A percentile compares a stretch with the other conserved stretches of the same genome.
Conservation (phyloP, 2,797 vertebrate genomes). For the Pyrrhura leucotis region DNA sequence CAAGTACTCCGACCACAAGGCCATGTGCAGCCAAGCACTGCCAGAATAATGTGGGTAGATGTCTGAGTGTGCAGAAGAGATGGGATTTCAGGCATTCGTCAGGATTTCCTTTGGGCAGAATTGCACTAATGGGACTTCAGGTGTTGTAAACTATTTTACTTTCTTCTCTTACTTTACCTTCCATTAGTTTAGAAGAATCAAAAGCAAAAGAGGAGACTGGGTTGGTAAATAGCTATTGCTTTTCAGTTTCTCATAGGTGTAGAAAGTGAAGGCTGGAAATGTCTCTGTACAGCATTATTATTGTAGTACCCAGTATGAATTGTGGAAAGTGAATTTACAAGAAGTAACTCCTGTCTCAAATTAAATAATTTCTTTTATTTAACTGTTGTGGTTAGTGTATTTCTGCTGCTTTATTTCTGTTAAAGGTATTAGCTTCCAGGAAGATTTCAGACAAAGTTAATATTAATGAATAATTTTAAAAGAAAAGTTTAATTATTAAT, state of each 20-base stretch:
- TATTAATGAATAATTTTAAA: slow-evolving; percentile 45
- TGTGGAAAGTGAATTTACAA: slow-evolving; percentile 11
- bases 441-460: slow-evolving; percentile 61
- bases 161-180: background rate
- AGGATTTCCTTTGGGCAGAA: background rate
- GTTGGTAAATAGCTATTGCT: background rate
- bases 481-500: slow-evolving; percentile 54
- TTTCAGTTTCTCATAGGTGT: background rate
- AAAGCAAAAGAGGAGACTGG: background rate
- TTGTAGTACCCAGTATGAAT: background rate
- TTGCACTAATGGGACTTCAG: background rate
- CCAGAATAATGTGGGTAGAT: background rate
- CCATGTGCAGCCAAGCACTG: background rate
- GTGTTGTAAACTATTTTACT: background rate
- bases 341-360: slow-evolving; percentile 22
- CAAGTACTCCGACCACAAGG: background rate
- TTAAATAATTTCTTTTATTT: slow-evolving; percentile 35
- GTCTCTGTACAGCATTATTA: background rate
- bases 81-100: background rate
- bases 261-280: background rate
- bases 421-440: slow-evolving; percentile 39
- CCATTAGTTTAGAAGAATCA: background rate
- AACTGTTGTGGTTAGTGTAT: slow-evolving; percentile 27
- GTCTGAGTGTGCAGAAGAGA: background rate
- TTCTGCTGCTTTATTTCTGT: slow-evolving; percentile 43